phyloP scores from a whole-genome alignment of 1,140 invertebrate genomes.

The Sogatella furcifera region DNA sequence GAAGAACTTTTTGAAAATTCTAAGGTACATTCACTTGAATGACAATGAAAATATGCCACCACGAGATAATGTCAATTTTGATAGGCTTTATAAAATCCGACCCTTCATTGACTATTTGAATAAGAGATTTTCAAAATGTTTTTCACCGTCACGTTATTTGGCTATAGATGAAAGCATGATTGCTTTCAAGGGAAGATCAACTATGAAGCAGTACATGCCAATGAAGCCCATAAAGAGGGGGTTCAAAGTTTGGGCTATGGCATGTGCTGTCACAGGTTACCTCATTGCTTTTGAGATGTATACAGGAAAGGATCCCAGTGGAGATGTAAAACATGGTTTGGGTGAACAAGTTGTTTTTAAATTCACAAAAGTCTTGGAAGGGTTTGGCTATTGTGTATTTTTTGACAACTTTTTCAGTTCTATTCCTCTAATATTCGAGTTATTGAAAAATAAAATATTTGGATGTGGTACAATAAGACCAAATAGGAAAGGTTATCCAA shows the following conservation, averaged over 20 bases:
- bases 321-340: constrained; percentile 10
- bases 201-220: constrained; percentile 27
- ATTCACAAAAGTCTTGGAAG: constrained; percentile 9
- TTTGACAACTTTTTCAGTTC: constrained; percentile 16
- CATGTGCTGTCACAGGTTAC: constrained; percentile 24
- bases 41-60: constrained; percentile 4
- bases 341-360: constrained; percentile 24
- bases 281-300: constrained; percentile 25
- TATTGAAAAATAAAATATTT: constrained; percentile 17
- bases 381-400: constrained; percentile 18
- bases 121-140: constrained; percentile 7
- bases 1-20: neutral
- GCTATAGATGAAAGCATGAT: constrained; percentile 28
- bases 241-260: constrained; percentile 28
- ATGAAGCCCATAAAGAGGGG: constrained; percentile 20
- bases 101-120: constrained; percentile 8
- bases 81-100: constrained; percentile 21
- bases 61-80: constrained; percentile 7
- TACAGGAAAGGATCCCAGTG: constrained; percentile 20
- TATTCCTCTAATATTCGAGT: neutral
- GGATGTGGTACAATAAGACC: constrained; percentile 17
- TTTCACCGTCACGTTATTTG: neutral
- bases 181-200: constrained; percentile 25
- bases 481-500: constrained; percentile 8
- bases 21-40: constrained; percentile 6